phyloP scores from a whole-genome alignment of 2,113 vertebrate genomes.

The Brienomyrus brachyistius region DNA sequence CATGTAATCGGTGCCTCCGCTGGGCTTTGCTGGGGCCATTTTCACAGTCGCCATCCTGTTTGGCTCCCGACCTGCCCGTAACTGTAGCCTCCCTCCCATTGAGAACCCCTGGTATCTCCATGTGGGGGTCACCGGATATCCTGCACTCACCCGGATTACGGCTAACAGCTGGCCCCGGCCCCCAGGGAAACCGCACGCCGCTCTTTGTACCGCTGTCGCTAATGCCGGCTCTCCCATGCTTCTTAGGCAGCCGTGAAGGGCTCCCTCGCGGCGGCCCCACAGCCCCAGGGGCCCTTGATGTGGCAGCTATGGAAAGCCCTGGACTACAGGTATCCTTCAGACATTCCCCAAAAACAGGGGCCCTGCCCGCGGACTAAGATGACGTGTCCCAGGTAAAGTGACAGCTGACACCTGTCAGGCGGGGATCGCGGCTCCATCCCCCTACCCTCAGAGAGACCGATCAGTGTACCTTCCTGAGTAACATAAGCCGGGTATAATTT shows the following conservation, averaged over 20 bases:
- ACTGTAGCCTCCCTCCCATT: slow-evolving; percentile 31
- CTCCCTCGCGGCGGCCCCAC: slow-evolving; percentile 41
- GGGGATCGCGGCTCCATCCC: background rate
- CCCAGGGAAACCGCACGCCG: background rate
- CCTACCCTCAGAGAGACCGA: background rate
- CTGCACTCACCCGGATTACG: slow-evolving; percentile 34
- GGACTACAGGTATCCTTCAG: slow-evolving; percentile 80
- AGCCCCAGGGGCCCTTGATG: slow-evolving; percentile 59
- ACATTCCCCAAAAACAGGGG: background rate
- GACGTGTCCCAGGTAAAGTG: background rate
- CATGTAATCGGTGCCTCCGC: slow-evolving; percentile 31
- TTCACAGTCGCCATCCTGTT: slow-evolving; percentile 21
- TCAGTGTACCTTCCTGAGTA: background rate
- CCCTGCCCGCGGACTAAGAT: background rate
- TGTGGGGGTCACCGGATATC: slow-evolving; percentile 44
- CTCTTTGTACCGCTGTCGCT: background rate
- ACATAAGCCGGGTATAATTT: background rate
- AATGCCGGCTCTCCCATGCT: slow-evolving; percentile 37
- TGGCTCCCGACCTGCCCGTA: slow-evolving; percentile 11
- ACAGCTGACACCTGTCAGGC: background rate
- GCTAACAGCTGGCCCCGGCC: slow-evolving; percentile 39
- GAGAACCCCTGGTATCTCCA: slow-evolving; percentile 22
- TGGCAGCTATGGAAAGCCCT: slow-evolving; percentile 71
- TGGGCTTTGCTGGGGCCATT: slow-evolving; percentile 5
- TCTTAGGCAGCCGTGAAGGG: slow-evolving; percentile 52